A percentile compares a stretch with the other conserved stretches of the same genome.
Conservation (phyloP, 2,113 vertebrate genomes). For the Albula goreensis region DNA sequence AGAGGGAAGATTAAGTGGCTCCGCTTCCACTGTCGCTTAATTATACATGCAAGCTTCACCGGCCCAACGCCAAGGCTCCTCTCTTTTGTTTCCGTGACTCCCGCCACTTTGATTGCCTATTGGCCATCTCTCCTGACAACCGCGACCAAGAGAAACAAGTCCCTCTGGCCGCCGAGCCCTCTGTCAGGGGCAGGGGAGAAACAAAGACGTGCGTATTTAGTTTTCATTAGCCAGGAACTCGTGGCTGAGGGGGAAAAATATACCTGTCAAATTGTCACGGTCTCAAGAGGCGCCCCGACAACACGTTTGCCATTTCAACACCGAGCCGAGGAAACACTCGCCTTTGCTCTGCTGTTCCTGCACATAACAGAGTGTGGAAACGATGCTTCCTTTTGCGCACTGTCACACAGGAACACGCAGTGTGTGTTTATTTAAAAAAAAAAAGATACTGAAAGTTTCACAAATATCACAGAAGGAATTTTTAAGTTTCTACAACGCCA, state of each 20-base stretch:
- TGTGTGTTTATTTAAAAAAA: not conserved
- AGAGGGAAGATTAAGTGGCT: constrained; percentile 87
- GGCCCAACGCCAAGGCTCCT: constrained; percentile 59
- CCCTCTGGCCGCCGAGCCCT: constrained; percentile 85
- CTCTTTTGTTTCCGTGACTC: constrained; percentile 81
- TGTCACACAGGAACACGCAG: not conserved
- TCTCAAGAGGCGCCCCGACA: constrained; percentile 72
- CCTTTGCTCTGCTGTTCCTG: too few species aligned
- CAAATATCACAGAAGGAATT: too few species aligned
- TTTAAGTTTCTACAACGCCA: too few species aligned
- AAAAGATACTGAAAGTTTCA: too few species aligned
- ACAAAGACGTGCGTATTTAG: constrained; percentile 86
- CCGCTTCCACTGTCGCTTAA: constrained; percentile 82
- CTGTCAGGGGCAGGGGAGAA: constrained; percentile 63
- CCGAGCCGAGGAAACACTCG: not conserved
- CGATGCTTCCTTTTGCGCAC: not conserved
- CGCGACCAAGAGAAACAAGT: constrained; percentile 82
- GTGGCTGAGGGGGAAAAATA: constrained; percentile 81
- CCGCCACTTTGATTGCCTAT: constrained; percentile 84
- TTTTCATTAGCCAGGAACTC: constrained; percentile 87
- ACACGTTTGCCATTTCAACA: constrained; percentile 76
- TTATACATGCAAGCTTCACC: constrained; percentile 85
- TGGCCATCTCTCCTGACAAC: constrained; percentile 93
- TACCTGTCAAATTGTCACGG: constrained; percentile 81
- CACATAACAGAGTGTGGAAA: not conserved